These are phyloP conservation scores for Glaucomys volans DNA, from an alignment of 2,113 vertebrate species.

Conservation along the genomic window DNA sequence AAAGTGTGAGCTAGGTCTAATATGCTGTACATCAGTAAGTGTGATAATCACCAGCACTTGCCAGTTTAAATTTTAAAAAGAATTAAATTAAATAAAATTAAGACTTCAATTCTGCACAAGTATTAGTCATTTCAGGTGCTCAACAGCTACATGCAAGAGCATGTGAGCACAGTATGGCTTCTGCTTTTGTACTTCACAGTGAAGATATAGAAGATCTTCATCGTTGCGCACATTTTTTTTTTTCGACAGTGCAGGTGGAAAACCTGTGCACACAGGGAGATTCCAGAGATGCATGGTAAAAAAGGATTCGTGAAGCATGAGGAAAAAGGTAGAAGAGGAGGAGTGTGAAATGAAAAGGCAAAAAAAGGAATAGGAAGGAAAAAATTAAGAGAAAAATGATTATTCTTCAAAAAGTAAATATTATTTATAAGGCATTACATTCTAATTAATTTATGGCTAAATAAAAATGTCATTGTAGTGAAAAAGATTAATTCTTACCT, in stretches of 20 bases:
- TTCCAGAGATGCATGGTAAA: background rate
- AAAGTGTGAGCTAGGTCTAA: background rate
- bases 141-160: background rate
- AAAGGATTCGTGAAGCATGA: background rate
- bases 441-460: background rate
- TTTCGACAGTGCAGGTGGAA: background rate
- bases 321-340: background rate
- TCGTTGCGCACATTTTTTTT: background rate
- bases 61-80: background rate
- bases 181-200: background rate
- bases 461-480: background rate
- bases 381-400: background rate
- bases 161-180: background rate
- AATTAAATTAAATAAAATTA: background rate
- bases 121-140: background rate
- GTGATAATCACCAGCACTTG: background rate
- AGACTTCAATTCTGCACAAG: background rate
- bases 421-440: background rate
- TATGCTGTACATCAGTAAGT: background rate
- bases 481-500: conserved; percentile 84
- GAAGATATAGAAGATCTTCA: background rate
- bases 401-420: background rate
- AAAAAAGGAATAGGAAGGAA: background rate
- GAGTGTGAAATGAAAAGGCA: background rate
- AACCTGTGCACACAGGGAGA: background rate